Conservation (phyloP, 2,797 vertebrate genomes). For the Chaetodon trifasciatus region DNA sequence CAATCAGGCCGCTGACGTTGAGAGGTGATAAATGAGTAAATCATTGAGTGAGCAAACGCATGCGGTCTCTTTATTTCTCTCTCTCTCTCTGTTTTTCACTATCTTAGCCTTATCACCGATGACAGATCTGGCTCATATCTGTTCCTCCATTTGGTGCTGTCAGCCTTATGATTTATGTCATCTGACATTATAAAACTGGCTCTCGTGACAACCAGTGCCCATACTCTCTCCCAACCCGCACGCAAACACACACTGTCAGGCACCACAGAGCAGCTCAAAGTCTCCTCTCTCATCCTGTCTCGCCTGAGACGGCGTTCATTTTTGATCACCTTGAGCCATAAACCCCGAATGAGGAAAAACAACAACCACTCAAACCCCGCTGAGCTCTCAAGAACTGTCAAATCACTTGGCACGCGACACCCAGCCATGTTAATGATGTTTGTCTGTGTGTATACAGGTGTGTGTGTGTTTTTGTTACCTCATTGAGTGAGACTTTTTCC, state of each 20-base stretch:
- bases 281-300: slow-evolving; percentile 34
- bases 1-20: slow-evolving; percentile 54
- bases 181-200: slow-evolving; percentile 81
- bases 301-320: slow-evolving; percentile 56
- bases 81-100: slow-evolving; percentile 42
- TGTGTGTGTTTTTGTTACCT: slow-evolving; percentile 20
- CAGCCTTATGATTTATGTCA: slow-evolving; percentile 79
- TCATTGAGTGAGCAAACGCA: slow-evolving; percentile 36
- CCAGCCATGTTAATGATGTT: slow-evolving; percentile 13
- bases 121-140: slow-evolving; percentile 81
- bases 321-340: slow-evolving; percentile 71
- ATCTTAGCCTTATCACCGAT: slow-evolving; percentile 60
- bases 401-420: slow-evolving; percentile 40
- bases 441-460: slow-evolving; percentile 2
- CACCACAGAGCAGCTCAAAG: slow-evolving; percentile 39
- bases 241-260: slow-evolving; percentile 33
- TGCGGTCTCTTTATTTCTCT: slow-evolving; percentile 24
- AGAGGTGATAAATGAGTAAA: slow-evolving; percentile 69
- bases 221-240: slow-evolving; percentile 49
- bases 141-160: slow-evolving; percentile 73
- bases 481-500: no score
- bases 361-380: slow-evolving; percentile 46
- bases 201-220: slow-evolving; percentile 74
- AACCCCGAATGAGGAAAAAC: slow-evolving; percentile 57
- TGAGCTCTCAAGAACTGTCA: slow-evolving; percentile 55